Conservation (phyloP, 2,888 invertebrate species). For the Acrobasis suavella region DNA sequence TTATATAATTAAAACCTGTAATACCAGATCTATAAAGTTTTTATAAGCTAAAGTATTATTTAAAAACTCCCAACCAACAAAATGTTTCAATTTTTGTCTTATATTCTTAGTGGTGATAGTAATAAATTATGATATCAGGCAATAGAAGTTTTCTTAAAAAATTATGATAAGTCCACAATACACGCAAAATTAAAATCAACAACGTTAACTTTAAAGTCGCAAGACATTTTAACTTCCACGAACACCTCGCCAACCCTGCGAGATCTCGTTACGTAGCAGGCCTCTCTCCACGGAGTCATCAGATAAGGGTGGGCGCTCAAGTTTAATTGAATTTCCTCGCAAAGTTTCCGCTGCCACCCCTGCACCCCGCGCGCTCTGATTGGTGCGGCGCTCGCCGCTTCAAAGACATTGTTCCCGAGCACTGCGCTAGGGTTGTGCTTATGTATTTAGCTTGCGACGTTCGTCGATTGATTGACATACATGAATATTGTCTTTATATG, state of each 20-base stretch:
- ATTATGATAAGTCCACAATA: too few relatives aligned
- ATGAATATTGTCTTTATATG: constrained; percentile 31
- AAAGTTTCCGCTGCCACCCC: constrained; percentile 76
- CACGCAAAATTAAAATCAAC: too few relatives aligned
- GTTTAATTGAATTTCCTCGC: constrained; percentile 79
- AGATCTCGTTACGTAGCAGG: constrained; percentile 69
- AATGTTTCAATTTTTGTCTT: too few relatives aligned
- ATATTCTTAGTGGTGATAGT: too few relatives aligned
- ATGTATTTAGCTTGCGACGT: constrained; percentile 33
- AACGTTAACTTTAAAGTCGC: too few relatives aligned
- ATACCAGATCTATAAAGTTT: too few relatives aligned
- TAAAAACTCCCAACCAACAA: too few relatives aligned
- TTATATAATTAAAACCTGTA: too few relatives aligned
- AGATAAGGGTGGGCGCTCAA: constrained; percentile 79
- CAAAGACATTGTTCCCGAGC: constrained; percentile 71
- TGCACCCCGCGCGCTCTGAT: constrained; percentile 61
- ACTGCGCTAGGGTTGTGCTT: constrained; percentile 46
- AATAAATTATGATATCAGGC: too few relatives aligned
- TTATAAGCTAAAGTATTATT: too few relatives aligned
- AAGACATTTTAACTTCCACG: background rate
- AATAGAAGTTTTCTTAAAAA: too few relatives aligned
- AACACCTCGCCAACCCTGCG: constrained; percentile 51
- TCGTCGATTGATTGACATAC: constrained; percentile 33
- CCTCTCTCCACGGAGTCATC: constrained; percentile 72
- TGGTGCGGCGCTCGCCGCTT: constrained; percentile 59